Evolutionary conservation across 30 jellyfish, hydroid and myxozoan genomes (phyloP), one percentile per base, ranked within the genome.

Genomic region (Pelagia noctiluca): DNA sequence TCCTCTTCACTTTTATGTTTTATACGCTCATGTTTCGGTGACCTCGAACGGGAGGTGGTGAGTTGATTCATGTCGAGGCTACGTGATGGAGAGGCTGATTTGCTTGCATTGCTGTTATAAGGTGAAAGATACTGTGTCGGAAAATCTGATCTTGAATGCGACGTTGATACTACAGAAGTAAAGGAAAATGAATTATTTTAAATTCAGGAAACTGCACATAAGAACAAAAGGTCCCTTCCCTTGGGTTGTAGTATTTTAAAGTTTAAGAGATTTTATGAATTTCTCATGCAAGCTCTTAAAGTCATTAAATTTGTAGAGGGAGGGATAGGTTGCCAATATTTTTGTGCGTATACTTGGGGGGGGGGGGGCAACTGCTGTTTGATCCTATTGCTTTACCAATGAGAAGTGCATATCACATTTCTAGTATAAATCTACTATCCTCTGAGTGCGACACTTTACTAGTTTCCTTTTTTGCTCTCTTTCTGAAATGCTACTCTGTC

Each of bases 1-100:
- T 81, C 84, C 73, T 81, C 91, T 8, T 80, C 91, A 53, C 91
- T 81, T 24, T 52, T 81, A 71, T 81, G 91, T 28, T 69, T 65
- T 8, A 31, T 36, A 4, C 61, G 84, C 5, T n/a, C 84, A 26
- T 54, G 62, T 52, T 46, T 53, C 7, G 84, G 84, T 16, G 84
- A 65, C 26, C 68, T 30, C 16, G 68, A 52, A 19, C 68, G 68
- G 21, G 68, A 30, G 7, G 26, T 10, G 26, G 16, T 19, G 21
- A 52, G 68, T 19, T 52, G 68, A 8, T 3, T 30, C 68, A 52
- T 52, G 21, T 52, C 68, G 68, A 52, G 68, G 26, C 68, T 52
- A 30, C 68, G 68, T 10, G 28, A 8, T 2, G 26, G 7, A 8
- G 68, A 8, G 68, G 21, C 2, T 52, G 16, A 30, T 52, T 52